Evolutionary conservation across 2,797 vertebrate genomes (phyloP).

Genomic region (Glossophaga mutica): DNA sequence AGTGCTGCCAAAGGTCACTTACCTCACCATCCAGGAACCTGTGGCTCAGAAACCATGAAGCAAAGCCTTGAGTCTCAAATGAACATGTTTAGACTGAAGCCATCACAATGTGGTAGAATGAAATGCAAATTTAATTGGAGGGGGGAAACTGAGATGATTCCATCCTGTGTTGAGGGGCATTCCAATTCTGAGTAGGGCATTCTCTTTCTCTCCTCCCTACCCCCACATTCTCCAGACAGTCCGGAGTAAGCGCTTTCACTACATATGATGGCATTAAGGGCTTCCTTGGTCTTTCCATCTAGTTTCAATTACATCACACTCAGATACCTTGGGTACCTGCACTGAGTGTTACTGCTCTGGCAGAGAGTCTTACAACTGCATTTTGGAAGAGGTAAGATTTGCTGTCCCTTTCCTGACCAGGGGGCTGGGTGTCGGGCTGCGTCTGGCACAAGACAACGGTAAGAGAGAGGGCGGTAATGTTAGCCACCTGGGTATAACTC

Average conservation of each 20-base stretch:
- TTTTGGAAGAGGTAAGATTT: conserved; percentile 30
- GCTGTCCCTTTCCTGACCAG: neutral
- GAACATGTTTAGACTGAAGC: conserved; percentile 64
- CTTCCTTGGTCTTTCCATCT: conserved; percentile 39
- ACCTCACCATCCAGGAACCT: conserved; percentile 57
- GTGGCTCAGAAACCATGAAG: conserved; percentile 61
- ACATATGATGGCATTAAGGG: conserved; percentile 27
- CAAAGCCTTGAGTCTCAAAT: conserved; percentile 55
- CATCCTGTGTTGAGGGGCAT: neutral
- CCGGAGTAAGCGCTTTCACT: conserved; percentile 19
- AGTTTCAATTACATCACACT: conserved; percentile 45
- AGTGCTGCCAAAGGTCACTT: conserved; percentile 44
- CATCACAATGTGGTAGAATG: conserved; percentile 63
- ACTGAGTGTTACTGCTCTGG: neutral
- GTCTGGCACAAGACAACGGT: neutral
- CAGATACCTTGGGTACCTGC: conserved; percentile 14
- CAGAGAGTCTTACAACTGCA: neutral
- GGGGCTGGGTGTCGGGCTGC: neutral
- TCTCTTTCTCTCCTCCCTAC: neutral
- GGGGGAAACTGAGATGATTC: conserved; percentile 12
- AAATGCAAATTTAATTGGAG: conserved; percentile 71
- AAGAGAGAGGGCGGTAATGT: neutral
- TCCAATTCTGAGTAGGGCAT: conserved; percentile 25
- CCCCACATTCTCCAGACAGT: neutral
- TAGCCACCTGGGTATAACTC: neutral